Percentiles rank a stretch among this genome's conserved stretches.
Evolutionary conservation across 1,140 invertebrate genomes (phyloP).

Genomic region (Thalassaphorura encarpata): DNA sequence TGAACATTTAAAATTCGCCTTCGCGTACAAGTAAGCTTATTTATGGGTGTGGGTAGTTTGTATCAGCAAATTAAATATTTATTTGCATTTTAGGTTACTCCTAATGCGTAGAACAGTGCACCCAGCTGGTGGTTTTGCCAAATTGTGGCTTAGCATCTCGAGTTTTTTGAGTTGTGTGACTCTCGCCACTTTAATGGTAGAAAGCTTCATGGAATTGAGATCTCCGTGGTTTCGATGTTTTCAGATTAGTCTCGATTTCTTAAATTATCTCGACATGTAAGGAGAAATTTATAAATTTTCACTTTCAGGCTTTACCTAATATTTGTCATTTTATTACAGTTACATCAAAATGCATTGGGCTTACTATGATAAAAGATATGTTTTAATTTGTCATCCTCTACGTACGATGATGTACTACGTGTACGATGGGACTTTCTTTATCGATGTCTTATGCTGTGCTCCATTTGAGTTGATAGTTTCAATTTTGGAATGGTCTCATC

Average conservation of each 20-base stretch:
- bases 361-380: slow-evolving; percentile 13
- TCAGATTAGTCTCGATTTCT: not conserved
- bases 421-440: slow-evolving; percentile 11
- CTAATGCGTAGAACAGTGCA: slow-evolving; percentile 15
- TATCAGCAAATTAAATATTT: not conserved
- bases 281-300: not conserved
- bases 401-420: slow-evolving; percentile 8
- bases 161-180: slow-evolving; percentile 10
- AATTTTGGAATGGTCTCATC: not conserved
- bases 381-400: slow-evolving; percentile 13
- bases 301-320: not conserved
- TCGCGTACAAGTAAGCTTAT: not conserved
- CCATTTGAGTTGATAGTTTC: slow-evolving; percentile 15
- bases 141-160: slow-evolving; percentile 13
- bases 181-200: slow-evolving; percentile 6
- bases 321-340: slow-evolving; percentile 1
- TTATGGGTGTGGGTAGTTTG: not conserved
- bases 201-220: not conserved
- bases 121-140: slow-evolving; percentile 22
- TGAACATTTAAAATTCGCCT: not conserved
- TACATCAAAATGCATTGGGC: slow-evolving; percentile 22
- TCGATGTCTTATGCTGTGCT: slow-evolving; percentile 13
- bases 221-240: not conserved
- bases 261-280: slow-evolving; percentile 10
- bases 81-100: not conserved